Conservation (phyloP, 2,113 vertebrate genomes). For the Euleptes europaea region DNA sequence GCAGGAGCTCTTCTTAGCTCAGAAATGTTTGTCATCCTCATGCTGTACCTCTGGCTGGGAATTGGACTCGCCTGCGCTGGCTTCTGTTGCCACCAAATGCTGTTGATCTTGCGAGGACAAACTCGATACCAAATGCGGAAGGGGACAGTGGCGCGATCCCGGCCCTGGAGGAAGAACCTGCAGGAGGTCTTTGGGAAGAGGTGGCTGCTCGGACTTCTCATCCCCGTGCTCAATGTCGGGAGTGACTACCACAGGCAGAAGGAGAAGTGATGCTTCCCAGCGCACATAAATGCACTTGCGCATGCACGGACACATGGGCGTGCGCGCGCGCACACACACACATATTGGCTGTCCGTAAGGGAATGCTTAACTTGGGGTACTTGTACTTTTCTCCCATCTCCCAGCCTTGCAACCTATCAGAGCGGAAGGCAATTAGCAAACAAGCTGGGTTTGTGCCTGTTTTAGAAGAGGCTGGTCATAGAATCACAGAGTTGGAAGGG, state of each 20-base stretch:
- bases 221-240: slow-evolving; percentile 87
- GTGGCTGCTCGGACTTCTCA: slow-evolving; percentile 90
- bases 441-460: slow-evolving; percentile 37
- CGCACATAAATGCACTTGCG: fast-evolving
- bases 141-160: slow-evolving; percentile 77
- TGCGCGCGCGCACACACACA: not conserved
- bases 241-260: slow-evolving; percentile 62
- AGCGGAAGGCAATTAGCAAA: slow-evolving; percentile 40
- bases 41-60: slow-evolving; percentile 98
- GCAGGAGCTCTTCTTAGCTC: slow-evolving; percentile 90
- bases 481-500: no score
- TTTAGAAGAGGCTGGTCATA: slow-evolving; percentile 35
- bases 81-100: slow-evolving; percentile 96
- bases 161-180: slow-evolving; percentile 89
- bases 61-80: slow-evolving; percentile 93
- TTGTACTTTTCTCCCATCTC: slow-evolving; percentile 12
- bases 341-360: slow-evolving; percentile 21
- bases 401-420: not conserved
- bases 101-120: slow-evolving; percentile 91
- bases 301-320: not conserved
- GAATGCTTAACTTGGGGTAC: slow-evolving; percentile 34
- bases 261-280: slow-evolving; percentile 65
- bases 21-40: slow-evolving; percentile 96
- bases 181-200: slow-evolving; percentile 91
- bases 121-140: slow-evolving; percentile 90